Evolutionary conservation across 2,113 vertebrate species (phyloP).

Genomic region (Dolichallabes microphthalmus): DNA sequence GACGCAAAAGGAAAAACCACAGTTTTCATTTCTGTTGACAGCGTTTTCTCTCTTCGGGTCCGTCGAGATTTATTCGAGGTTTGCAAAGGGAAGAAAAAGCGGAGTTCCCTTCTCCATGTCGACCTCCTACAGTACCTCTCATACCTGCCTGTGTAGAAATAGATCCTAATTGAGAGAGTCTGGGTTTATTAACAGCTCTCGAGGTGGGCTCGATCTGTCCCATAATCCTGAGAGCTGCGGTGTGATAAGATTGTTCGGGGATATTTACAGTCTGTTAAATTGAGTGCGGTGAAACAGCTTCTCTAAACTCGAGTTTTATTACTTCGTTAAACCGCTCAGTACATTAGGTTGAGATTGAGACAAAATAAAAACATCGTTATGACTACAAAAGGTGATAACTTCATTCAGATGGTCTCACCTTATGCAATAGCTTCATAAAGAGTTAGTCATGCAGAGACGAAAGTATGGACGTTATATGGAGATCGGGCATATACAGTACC

Average conservation of each 20-base stretch:
- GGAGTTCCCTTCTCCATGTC: neutral
- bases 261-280: neutral
- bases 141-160: conserved; percentile 40
- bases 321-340: neutral
- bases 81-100: neutral
- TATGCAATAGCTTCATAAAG: neutral
- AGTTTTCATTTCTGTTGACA: neutral
- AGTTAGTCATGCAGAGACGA: neutral
- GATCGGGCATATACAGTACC: neutral
- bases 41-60: neutral
- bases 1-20: neutral
- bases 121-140: conserved; percentile 18
- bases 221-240: conserved; percentile 47
- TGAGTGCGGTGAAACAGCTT: neutral
- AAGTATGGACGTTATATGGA: conserved; percentile 1
- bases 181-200: conserved; percentile 42
- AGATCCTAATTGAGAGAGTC: conserved; percentile 45
- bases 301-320: neutral
- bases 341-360: neutral
- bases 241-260: conserved; percentile 46
- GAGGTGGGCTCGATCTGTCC: conserved; percentile 44
- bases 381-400: neutral
- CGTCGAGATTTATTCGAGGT: conserved; percentile 7
- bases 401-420: neutral
- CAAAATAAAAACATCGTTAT: neutral